Percentiles rank a stretch among this genome's conserved stretches.
Evolutionary conservation across 2,888 invertebrate species (phyloP).

Genomic region (Sinodicranocentrus sp.): DNA sequence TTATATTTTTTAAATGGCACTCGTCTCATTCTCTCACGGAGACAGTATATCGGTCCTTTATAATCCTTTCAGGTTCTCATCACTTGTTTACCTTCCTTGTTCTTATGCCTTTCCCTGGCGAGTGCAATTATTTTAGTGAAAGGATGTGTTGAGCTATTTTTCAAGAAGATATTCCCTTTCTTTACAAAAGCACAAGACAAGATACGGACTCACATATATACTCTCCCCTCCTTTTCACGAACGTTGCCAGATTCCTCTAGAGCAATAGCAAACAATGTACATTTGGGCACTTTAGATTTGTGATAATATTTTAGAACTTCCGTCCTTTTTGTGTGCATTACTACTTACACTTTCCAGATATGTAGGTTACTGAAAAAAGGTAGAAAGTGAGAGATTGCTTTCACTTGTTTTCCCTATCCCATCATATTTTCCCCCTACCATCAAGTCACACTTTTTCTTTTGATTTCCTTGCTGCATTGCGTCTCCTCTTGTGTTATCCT

Average conservation of each 20-base stretch:
- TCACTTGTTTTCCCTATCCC: neutral
- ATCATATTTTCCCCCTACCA: neutral
- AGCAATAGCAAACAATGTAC: slow-evolving; percentile 57
- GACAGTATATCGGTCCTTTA: too few relatives aligned
- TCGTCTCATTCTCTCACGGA: too few relatives aligned
- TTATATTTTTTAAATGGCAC: too few relatives aligned
- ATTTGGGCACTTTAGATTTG: slow-evolving; percentile 59
- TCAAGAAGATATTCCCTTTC: slow-evolving; percentile 9
- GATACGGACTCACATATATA: too few relatives aligned
- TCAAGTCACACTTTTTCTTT: slow-evolving; percentile 22
- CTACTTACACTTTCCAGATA: slow-evolving; percentile 1
- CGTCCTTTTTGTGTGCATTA: slow-evolving; percentile 27
- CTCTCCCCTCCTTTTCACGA: too few relatives aligned
- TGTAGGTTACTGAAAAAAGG: too few relatives aligned
- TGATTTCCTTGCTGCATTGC: slow-evolving; percentile 47
- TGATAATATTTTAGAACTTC: slow-evolving; percentile 53
- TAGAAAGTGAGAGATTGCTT: slow-evolving; percentile 1
- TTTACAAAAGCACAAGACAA: slow-evolving; percentile 13
- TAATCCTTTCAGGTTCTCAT: too few relatives aligned
- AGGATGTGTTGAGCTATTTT: slow-evolving; percentile 25
- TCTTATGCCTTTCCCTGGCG: slow-evolving; percentile 36
- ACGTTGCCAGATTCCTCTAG: slow-evolving; percentile 31
- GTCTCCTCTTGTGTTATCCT: too few relatives aligned
- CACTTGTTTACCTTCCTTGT: slow-evolving; percentile 40
- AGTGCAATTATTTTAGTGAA: slow-evolving; percentile 47